Evolutionary conservation across 2,888 invertebrate species (phyloP).

Genomic region (Sipha maydis): DNA sequence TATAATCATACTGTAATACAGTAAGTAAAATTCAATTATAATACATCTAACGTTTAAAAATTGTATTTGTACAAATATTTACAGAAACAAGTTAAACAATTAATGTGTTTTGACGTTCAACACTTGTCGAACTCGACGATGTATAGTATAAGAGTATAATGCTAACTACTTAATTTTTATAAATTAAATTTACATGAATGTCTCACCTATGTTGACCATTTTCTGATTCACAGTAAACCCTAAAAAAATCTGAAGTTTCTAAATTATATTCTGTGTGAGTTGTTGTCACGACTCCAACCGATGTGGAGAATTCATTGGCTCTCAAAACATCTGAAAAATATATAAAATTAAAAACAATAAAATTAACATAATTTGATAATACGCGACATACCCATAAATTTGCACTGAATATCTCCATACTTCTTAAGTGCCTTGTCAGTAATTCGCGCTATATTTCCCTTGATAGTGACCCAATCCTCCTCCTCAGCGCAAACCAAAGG

Average conservation of each 20-base stretch:
- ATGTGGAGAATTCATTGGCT: conserved; percentile 73
- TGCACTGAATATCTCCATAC: conserved; percentile 69
- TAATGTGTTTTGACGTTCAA: too few species aligned
- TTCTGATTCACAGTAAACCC: conserved; percentile 73
- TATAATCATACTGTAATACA: too few species aligned
- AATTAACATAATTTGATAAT: background rate
- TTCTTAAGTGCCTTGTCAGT: conserved; percentile 69
- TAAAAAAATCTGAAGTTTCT: conserved; percentile 77
- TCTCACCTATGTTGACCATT: conserved; percentile 68
- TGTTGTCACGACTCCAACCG: conserved; percentile 70
- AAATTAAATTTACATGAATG: background rate
- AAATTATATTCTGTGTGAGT: conserved; percentile 74
- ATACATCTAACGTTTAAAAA: too few species aligned
- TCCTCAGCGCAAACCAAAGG: conserved; percentile 75
- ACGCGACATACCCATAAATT: conserved; percentile 69
- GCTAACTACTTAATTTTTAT: too few species aligned
- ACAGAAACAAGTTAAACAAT: too few species aligned
- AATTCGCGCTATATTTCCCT: conserved; percentile 73
- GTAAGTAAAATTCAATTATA: too few species aligned
- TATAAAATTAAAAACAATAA: background rate
- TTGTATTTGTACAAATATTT: too few species aligned
- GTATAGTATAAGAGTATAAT: too few species aligned
- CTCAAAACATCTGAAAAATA: conserved; percentile 74
- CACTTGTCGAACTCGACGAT: too few species aligned
- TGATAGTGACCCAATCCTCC: conserved; percentile 82